Evolutionary conservation across 2,113 vertebrate genomes (phyloP), one percentile per base, ranked within the genome.

Genomic region (Percopsis transmontana): DNA sequence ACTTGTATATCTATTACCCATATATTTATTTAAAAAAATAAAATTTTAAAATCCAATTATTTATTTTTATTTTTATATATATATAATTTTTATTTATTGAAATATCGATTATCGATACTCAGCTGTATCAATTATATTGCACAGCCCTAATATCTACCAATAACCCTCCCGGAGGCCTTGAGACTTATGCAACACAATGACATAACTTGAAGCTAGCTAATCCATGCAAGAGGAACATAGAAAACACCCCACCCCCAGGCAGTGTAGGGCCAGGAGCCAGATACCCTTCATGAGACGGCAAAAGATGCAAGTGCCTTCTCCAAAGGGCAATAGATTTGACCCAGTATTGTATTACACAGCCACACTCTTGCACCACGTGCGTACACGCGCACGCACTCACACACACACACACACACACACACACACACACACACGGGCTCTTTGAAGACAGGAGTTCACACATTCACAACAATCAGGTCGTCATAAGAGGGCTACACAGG

Each of bases 171-270:
- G 23, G 21, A 70, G 55, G 63, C 62, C 33, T 59, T 16, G 38
- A 33, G 27, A 76, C 2, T 84, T 74, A 62, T 47, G 53, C 42
- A 82, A 84, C 48, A 51, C 40, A 63, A 70, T 81, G 76, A 72
- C 52, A 62, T 53, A 78, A 78, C 27, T 23, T 0, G 7, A 45
- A 27, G 38, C 15, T 20, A 24, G 23, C 24, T 60, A 64, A 77
- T 62, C 59, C 14, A 68, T 21, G 19, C 19, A 9, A 57, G 27
- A 18, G 59, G 47, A 72, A 53, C 20, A 60, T 45, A 33, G 6
- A 68, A 52, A 62, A 74, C 18, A 59, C 53, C 52, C 67, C 58
- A 42, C n/a, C 64, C 59, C 50, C 66, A 66, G 54, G 61, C 42
- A 62, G 21, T 54, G 21, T 71, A 23, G 42, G 72, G 39, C 50